These are phyloP conservation scores for Amphiprion clarkii DNA, from an alignment of 2,797 vertebrate species.

Conservation along the genomic window DNA sequence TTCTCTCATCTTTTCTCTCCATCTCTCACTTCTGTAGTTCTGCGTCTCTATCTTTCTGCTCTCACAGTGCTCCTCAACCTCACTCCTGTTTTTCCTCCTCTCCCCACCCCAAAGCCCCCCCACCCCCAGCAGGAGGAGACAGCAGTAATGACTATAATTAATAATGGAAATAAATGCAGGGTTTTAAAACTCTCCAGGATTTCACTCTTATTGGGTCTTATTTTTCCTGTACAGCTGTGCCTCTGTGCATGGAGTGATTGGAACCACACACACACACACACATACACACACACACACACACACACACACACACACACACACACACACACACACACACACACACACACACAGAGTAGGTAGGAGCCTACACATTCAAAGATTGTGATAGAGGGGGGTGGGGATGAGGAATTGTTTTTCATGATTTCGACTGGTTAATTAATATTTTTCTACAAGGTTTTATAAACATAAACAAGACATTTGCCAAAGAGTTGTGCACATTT, in stretches of 20 bases:
- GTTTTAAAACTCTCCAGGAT: conserved; percentile 75
- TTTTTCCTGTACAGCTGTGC: conserved; percentile 75
- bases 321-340: not conserved
- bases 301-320: not conserved
- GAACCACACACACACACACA: not conserved
- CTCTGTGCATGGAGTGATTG: conserved; percentile 39
- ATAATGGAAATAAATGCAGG: conserved; percentile 85
- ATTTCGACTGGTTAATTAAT: not conserved
- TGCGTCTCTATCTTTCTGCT: no score
- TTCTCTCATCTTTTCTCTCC: no score
- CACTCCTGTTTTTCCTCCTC: not conserved
- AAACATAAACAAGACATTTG: conserved; percentile 1
- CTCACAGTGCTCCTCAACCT: not conserved
- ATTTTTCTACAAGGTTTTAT: not conserved
- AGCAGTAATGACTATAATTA: conserved; percentile 85
- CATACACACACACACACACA: not conserved
- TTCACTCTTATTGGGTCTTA: conserved; percentile 72
- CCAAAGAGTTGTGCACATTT: not conserved
- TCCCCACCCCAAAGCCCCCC: no score
- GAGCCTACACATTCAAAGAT: no score
- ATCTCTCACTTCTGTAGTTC: no score
- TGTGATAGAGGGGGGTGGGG: no score
- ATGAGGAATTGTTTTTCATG: no score
- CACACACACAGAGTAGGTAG: not conserved
- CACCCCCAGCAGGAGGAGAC: conserved; percentile 69